phyloP scores from a whole-genome alignment of 2,888 invertebrate species.

The Celastrina argiolus region DNA sequence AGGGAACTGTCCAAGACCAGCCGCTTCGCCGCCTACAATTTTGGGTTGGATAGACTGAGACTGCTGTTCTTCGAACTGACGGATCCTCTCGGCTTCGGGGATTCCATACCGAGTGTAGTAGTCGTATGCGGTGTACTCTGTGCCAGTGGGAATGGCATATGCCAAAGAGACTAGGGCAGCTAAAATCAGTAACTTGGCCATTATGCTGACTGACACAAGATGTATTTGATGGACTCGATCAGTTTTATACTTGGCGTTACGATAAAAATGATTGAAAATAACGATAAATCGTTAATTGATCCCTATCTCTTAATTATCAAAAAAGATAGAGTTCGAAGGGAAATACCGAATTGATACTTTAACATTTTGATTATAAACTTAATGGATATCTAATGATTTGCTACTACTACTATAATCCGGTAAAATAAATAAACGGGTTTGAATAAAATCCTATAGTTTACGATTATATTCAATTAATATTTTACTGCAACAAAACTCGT shows the following conservation, averaged over 20 bases:
- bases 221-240: neutral
- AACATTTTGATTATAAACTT: neutral
- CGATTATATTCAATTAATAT: neutral
- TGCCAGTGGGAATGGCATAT: slow-evolving; percentile 28
- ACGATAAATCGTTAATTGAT: neutral
- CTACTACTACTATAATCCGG: no score
- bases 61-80: slow-evolving; percentile 41
- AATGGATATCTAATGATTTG: neutral
- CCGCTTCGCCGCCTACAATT: slow-evolving; percentile 45
- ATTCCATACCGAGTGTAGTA: slow-evolving; percentile 47
- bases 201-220: slow-evolving; percentile 27
- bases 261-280: slow-evolving; percentile 9
- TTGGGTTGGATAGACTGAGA: slow-evolving; percentile 29
- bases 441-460: neutral
- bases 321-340: neutral
- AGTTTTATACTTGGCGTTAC: neutral
- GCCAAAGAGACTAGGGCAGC: slow-evolving; percentile 37
- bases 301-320: neutral
- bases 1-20: slow-evolving; percentile 43
- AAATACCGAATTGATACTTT: neutral
- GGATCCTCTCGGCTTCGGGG: slow-evolving; percentile 45
- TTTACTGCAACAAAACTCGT: neutral
- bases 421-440: neutral
- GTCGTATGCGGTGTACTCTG: slow-evolving; percentile 39
- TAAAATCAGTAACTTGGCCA: slow-evolving; percentile 35